Evolutionary conservation across 2,888 invertebrate species (phyloP), one percentile per base, ranked within the genome.

Genomic region (Torymus auratus): DNA sequence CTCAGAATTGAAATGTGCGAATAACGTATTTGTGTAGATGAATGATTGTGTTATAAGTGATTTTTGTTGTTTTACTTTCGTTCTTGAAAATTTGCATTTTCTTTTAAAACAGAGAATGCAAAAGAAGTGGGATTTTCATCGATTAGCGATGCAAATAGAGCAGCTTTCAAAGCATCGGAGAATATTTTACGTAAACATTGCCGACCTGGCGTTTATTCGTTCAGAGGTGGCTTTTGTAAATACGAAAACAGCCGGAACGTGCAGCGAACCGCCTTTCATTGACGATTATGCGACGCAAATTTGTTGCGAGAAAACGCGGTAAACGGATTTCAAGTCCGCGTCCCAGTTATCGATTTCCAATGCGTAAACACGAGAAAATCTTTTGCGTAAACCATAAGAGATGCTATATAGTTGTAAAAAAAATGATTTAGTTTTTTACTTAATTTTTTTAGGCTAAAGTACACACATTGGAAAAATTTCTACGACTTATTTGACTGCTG

Each of bases 201-300:
- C 61, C 65, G 68, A 50, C 62, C 56, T 0, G 13, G 28, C 67
- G 83, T 85, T 86, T 87, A 83, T 86, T 85, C 78, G 69, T 83
- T 79, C 81, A 82, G 79, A 71, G 65, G 13, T 64, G 58, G 72
- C 74, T 84, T 80, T 69, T 83, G 85, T 85, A 87, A 87, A 87
- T 86, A 86, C 78, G 84, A 88, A 87, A 88, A 85, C 85, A 88
- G 86, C 87, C 85, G 61, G 17, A 56, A 62, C 75, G 60, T 58
- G 17, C n/a, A n/a, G 50, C 65, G 58, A 65, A 56, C 64, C 58
- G 70, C 58, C 70, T 78, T 78, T 58, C 56, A 52, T 12, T 28
- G 41, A 23, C 17, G 65, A 52, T 64, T 64, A 69, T 61, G 52
- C 60, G 68, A 55, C 41, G 41, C 17, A 41, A 41, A 41, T 41